phyloP scores from a whole-genome alignment of 2,888 invertebrate species.

The Falcaria lacertinaria region DNA sequence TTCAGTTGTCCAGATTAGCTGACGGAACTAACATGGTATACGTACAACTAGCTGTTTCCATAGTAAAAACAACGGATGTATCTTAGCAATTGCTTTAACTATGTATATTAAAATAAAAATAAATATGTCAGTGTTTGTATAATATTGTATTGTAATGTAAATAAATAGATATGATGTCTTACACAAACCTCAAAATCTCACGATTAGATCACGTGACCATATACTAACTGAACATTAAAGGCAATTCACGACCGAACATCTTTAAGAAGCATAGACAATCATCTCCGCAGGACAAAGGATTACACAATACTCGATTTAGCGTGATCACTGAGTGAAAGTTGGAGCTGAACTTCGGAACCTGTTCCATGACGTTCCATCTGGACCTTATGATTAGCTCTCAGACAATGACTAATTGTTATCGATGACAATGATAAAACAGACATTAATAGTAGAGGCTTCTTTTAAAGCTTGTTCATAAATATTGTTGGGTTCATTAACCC shows the following conservation, averaged over 20 bases:
- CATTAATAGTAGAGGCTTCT: background rate
- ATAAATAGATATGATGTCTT: no score
- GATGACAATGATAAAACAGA: background rate
- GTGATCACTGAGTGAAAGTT: conserved; percentile 33
- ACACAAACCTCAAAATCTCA: background rate
- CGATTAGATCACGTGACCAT: background rate
- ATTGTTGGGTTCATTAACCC: background rate
- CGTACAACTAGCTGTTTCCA: no score
- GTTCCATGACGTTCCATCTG: conserved; percentile 39
- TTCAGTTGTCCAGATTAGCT: no score
- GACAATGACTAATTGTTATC: background rate
- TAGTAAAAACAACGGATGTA: no score
- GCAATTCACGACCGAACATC: background rate
- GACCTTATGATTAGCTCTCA: conserved; percentile 7
- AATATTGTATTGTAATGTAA: no score
- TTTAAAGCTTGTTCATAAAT: background rate
- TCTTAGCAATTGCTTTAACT: no score
- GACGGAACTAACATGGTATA: no score
- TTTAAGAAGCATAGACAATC: conserved; percentile 1
- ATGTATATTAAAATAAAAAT: no score
- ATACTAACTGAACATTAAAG: background rate
- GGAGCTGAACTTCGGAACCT: conserved; percentile 32
- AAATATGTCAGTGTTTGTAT: no score
- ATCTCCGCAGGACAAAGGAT: conserved; percentile 12
- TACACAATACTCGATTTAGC: conserved; percentile 35